phyloP scores from a whole-genome alignment of 2,797 vertebrate genomes.

The Morelia viridis region DNA sequence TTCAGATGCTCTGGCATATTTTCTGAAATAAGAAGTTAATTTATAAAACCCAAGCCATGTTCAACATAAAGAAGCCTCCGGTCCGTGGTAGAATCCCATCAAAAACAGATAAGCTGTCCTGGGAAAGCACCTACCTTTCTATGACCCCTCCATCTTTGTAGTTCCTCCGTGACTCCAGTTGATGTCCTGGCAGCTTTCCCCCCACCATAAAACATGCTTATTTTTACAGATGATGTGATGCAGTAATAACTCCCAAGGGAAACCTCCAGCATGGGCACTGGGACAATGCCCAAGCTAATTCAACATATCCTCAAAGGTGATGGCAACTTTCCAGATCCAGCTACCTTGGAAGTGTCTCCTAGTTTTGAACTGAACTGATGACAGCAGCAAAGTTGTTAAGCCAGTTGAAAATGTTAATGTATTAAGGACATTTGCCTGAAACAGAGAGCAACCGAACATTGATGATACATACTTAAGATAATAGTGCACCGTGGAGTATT shows the following conservation, averaged over 20 bases:
- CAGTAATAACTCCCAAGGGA: neutral
- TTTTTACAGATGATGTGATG: fast-evolving
- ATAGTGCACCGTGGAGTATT: neutral
- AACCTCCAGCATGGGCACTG: fast-evolving
- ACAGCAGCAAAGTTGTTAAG: neutral
- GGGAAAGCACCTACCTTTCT: neutral
- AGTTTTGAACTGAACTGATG: neutral
- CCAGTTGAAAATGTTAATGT: neutral
- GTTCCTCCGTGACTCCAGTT: fast-evolving
- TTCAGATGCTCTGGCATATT: neutral
- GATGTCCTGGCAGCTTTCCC: neutral
- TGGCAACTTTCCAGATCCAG: neutral
- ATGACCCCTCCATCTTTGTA: neutral
- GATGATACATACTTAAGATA: neutral
- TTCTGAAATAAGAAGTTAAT: neutral
- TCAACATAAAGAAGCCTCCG: neutral
- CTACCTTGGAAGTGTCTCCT: fast-evolving
- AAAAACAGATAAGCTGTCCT: neutral
- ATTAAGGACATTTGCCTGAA: neutral
- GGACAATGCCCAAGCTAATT: slow-evolving; percentile 3
- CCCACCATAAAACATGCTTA: fast-evolving
- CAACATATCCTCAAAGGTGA: neutral
- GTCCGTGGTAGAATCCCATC: neutral
- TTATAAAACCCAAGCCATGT: neutral
- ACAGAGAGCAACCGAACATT: fast-evolving